Conservation (phyloP, 2,113 vertebrate species). For the Vicugna pacos region DNA sequence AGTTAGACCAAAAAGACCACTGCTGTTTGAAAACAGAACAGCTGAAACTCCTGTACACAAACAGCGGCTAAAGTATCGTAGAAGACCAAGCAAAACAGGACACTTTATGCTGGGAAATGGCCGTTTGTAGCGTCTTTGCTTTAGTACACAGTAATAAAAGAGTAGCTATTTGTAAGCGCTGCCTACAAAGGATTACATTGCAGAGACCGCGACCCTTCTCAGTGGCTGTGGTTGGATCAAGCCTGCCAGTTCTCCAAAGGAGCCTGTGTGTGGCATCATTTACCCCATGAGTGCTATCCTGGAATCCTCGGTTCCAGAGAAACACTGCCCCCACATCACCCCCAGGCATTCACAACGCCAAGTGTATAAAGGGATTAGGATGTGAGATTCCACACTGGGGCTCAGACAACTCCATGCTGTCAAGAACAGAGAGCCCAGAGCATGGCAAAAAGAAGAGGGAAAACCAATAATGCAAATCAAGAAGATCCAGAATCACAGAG, state of each 20-base stretch:
- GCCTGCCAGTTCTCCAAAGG: not conserved
- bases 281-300: not conserved
- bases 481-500: not conserved
- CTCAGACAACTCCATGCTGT: not conserved
- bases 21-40: constrained; percentile 56
- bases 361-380: not conserved
- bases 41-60: constrained; percentile 19
- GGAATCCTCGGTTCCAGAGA: not conserved
- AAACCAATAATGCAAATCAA: not conserved
- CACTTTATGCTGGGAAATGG: not conserved
- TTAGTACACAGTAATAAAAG: not conserved
- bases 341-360: not conserved
- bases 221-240: fast-evolving
- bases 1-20: constrained; percentile 44
- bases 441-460: not conserved
- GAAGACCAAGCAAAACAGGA: not conserved
- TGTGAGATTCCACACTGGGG: not conserved
- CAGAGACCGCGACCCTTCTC: not conserved
- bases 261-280: not conserved
- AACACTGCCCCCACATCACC: not conserved
- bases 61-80: not conserved
- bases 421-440: not conserved
- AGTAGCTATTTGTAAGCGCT: not conserved
- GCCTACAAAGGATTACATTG: not conserved
- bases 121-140: not conserved